Percentiles rank a stretch among this genome's conserved stretches.
phyloP scores from a whole-genome alignment of 2,797 vertebrate species.

The Spea hammondii region DNA sequence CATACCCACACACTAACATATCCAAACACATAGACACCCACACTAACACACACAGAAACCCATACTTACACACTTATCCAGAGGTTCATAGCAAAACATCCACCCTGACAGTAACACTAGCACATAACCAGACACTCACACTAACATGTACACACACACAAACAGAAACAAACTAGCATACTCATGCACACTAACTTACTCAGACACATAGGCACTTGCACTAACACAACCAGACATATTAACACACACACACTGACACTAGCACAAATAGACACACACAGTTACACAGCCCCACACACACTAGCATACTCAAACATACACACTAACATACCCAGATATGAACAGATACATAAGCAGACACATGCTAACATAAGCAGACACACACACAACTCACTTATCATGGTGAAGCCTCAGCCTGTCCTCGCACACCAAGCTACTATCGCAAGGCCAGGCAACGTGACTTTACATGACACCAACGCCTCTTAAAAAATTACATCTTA shows the following conservation, averaged over 20 bases:
- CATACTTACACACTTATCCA: no score
- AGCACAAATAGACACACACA: neutral
- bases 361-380: neutral
- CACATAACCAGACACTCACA: no score
- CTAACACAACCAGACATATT: neutral
- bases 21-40: neutral
- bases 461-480: no score
- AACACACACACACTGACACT: neutral
- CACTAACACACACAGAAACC: no score
- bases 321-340: neutral
- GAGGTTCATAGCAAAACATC: no score
- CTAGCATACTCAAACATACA: neutral
- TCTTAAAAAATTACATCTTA: no score
- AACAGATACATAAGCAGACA: neutral
- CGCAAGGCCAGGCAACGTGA: no score
- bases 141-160: no score
- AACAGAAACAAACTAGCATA: neutral
- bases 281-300: neutral
- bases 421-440: no score
- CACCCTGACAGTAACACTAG: no score
- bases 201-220: neutral
- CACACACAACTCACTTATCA: neutral
- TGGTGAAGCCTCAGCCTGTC: no score
- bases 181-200: neutral
- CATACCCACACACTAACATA: neutral